Percentiles rank a stretch among this genome's conserved stretches.
phyloP scores from a whole-genome alignment of 64 coral and sea anemone species.

The Actinia equina region DNA sequence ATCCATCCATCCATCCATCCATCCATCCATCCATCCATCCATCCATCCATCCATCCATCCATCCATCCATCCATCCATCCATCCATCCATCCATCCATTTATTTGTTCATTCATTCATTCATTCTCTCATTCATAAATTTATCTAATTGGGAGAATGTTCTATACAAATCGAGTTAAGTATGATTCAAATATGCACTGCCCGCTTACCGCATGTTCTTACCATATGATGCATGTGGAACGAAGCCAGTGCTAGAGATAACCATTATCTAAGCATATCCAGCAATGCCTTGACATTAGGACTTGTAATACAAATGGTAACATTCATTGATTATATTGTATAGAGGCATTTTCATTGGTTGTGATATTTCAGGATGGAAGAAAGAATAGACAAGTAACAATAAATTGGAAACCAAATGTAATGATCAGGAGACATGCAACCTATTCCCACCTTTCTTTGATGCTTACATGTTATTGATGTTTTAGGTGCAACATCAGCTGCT shows the following conservation, averaged over 20 bases:
- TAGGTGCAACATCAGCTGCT: constrained; percentile 78
- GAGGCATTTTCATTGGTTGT: too few relatives aligned
- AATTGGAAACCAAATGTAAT: neutral
- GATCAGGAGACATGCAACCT: neutral
- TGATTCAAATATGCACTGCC: neutral
- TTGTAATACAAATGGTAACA: constrained; percentile 1
- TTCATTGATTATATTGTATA: neutral
- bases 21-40: neutral
- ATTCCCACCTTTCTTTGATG: neutral
- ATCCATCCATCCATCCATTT: too few relatives aligned
- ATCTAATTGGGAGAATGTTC: too few relatives aligned
- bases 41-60: too few relatives aligned
- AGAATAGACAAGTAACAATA: neutral
- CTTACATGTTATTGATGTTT: neutral
- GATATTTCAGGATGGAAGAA: too few relatives aligned
- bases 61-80: too few relatives aligned
- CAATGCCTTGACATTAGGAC: neutral
- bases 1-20: neutral
- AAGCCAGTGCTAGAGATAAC: constrained; percentile 20
- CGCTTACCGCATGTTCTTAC: neutral
- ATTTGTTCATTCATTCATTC: too few relatives aligned
- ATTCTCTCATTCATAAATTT: too few relatives aligned
- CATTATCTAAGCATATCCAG: neutral
- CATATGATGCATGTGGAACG: neutral
- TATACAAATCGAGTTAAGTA: too few relatives aligned